Conservation (phyloP, 2,113 vertebrate species). For the Equus przewalskii region DNA sequence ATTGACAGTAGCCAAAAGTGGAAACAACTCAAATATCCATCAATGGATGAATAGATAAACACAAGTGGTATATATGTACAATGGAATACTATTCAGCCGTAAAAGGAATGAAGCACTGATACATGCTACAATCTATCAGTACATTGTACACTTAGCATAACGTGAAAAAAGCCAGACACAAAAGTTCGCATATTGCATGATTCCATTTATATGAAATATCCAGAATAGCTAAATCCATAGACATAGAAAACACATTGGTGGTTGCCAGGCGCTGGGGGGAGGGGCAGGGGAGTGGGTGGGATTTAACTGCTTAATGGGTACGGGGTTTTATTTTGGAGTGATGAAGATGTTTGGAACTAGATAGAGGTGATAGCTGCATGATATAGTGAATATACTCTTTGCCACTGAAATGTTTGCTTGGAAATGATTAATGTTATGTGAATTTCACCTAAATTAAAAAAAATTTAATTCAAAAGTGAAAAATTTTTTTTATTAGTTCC, state of each 20-base stretch:
- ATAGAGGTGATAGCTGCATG: not conserved
- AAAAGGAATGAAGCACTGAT: not conserved
- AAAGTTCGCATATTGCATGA: not conserved
- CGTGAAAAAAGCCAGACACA: not conserved
- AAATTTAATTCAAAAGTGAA: constrained; percentile 17
- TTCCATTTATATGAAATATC: not conserved
- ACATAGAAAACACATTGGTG: not conserved
- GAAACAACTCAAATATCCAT: not conserved
- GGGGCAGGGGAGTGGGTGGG: not conserved
- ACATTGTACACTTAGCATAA: not conserved
- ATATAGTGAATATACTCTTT: not conserved
- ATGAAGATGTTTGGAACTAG: not conserved
- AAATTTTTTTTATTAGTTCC: not conserved
- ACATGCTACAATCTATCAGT: not conserved
- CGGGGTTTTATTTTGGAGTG: not conserved
- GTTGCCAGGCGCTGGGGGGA: not conserved
- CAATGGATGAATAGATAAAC: not conserved
- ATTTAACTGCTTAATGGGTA: not conserved
- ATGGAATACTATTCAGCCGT: not conserved
- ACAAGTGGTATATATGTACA: not conserved
- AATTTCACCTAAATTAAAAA: not conserved
- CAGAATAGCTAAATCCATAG: not conserved
- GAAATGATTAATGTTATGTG: not conserved
- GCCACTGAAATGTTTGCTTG: not conserved
- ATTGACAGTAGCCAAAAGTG: not conserved